These are phyloP conservation scores for Dicaeum eximium DNA, from an alignment of 2,113 vertebrate genomes.

Conservation along the genomic window DNA sequence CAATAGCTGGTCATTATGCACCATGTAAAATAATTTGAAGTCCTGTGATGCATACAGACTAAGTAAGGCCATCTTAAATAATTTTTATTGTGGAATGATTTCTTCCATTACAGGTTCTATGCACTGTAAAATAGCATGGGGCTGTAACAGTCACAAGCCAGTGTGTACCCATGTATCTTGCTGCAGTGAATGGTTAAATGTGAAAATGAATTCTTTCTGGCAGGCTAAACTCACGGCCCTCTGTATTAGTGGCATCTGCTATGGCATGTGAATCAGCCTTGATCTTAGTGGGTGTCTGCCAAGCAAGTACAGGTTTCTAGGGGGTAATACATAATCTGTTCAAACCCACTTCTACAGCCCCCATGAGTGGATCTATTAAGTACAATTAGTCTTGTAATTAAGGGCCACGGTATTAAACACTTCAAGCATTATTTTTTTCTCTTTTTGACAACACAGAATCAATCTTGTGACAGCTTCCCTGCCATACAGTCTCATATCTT, in stretches of 20 bases:
- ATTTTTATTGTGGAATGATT: constrained; percentile 69
- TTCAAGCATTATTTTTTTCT: not conserved
- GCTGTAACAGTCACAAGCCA: constrained; percentile 55
- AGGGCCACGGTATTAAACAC: not conserved
- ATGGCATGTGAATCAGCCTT: not conserved
- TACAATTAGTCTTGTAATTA: constrained; percentile 36
- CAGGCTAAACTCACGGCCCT: not conserved
- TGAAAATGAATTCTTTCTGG: constrained; percentile 43
- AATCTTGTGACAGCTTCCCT: not conserved
- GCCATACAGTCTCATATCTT: not conserved
- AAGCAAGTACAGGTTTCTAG: not conserved
- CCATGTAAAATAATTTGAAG: constrained; percentile 69
- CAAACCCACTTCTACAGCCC: not conserved
- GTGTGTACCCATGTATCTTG: constrained; percentile 52
- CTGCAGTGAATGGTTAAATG: constrained; percentile 1
- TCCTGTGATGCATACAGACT: constrained; percentile 58
- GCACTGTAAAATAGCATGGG: constrained; percentile 61
- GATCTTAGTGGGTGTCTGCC: not conserved
- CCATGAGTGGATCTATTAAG: not conserved
- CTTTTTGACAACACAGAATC: not conserved
- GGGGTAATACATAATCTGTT: not conserved
- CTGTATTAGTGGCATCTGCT: constrained; percentile 32
- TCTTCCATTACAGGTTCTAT: constrained; percentile 64
- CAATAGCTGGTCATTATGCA: constrained; percentile 62
- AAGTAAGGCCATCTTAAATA: constrained; percentile 68